Base-by-base conservation (phyloP, 2,888 invertebrate genomes). In the Caradrina kadenii region DNA sequence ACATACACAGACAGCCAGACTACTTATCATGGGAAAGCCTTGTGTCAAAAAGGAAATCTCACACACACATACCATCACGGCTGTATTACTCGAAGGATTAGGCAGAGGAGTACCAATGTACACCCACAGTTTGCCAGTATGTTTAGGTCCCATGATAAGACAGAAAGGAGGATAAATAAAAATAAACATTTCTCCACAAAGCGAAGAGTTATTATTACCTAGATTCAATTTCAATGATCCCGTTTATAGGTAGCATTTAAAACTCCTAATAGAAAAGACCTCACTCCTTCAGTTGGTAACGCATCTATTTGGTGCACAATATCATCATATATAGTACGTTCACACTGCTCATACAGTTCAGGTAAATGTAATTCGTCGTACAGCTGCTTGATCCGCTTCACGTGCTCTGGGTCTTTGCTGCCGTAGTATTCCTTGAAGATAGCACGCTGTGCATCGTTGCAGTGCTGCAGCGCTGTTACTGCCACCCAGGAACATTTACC, bases 401-500 rank as follows among this genome's bases (percentile, higher is more conserved):
- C 96, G 78, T 97, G 96, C 26, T 96, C 96, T 0, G 96, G 93
- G 79, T 98, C 97, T 60, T 94, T 88, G 71, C 88, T 90, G 6
- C 98, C 98, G 87, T 98, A 98, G 89, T 97, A 97, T 73, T 97
- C 96, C 84, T 96, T 92, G 58, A 90, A 90, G 8, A 84, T 71
- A 2, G 71, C 72, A 67, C 96, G 96, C 87, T 98, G 98, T 17
- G 96, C 94, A 0, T 96, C 93, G 59, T 96, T 97, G n/a, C 97
- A 97, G 60, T 97, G 96, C 90, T 98, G 97, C 76, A 99, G 95
- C 39, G 98, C 98, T 35, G 97, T 97, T 2, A 98, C 98, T 1
- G 98, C 97, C 42, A 99, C 92, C 99, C 99, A 99, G 0, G 98
- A 97, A 91, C 99, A 99, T 93, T 99, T 99, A 52, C 98, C 98